Conservation (phyloP, 1,140 invertebrate genomes). For the Arion vulgaris region DNA sequence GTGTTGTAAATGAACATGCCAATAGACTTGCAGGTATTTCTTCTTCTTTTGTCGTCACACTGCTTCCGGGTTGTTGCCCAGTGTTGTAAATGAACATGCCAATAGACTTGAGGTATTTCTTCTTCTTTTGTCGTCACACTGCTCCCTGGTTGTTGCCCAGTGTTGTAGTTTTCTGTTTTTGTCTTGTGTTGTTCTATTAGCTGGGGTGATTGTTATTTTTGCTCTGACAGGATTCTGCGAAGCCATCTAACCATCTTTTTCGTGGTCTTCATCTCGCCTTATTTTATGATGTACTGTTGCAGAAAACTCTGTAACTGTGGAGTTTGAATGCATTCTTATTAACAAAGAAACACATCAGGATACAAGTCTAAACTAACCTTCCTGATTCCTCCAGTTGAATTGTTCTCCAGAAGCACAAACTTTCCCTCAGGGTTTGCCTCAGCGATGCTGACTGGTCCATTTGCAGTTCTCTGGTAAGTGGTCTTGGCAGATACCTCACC, state of each 20-base stretch:
- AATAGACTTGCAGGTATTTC: too few species aligned
- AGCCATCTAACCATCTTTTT: background rate
- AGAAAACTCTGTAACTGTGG: too few species aligned
- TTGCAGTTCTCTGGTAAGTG: conserved; percentile 75
- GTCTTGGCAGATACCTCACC: conserved; percentile 76
- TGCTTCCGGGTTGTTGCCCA: too few species aligned
- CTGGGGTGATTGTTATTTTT: background rate
- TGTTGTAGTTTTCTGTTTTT: too few species aligned
- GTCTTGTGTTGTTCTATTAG: too few species aligned
- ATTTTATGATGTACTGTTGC: too few species aligned
- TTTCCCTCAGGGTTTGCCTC: conserved; percentile 75
- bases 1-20: too few species aligned
- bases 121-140: too few species aligned
- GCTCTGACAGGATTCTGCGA: background rate
- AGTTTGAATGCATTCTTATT: background rate
- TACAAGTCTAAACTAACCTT: conserved; percentile 33
- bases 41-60: too few species aligned
- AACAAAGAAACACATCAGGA: background rate
- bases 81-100: too few species aligned
- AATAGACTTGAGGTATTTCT: too few species aligned
- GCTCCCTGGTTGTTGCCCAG: too few species aligned
- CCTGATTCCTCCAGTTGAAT: conserved; percentile 31
- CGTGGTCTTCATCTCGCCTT: background rate
- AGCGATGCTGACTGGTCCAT: conserved; percentile 73
- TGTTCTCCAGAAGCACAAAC: conserved; percentile 75